A percentile compares a stretch with the other conserved stretches of the same genome.
phyloP scores from a whole-genome alignment of 2,113 vertebrate species.

The Shinisaurus crocodilurus region DNA sequence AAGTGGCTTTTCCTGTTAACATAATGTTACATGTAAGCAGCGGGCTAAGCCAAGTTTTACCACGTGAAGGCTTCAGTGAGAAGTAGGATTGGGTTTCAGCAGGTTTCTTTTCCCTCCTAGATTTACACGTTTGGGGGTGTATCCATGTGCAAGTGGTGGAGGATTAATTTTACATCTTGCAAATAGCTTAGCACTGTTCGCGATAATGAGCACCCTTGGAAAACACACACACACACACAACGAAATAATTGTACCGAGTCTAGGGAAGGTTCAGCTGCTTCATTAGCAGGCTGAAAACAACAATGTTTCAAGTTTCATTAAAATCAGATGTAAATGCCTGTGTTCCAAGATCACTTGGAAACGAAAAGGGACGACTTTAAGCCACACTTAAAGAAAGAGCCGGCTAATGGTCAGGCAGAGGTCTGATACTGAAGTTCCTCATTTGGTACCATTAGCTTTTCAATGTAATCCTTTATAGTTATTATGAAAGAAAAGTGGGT shows the following conservation, averaged over 20 bases:
- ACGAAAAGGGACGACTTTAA: conserved; percentile 78
- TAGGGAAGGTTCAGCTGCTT: conserved; percentile 78
- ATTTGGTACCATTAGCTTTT: not conserved
- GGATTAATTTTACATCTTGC: conserved; percentile 64
- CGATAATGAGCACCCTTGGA: conserved; percentile 73
- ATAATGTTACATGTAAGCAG: conserved; percentile 65
- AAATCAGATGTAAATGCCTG: conserved; percentile 82
- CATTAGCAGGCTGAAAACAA: conserved; percentile 79
- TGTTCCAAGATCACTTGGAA: conserved; percentile 80
- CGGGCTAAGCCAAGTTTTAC: conserved; percentile 44
- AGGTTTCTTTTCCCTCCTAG: conserved; percentile 21
- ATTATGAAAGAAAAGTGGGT: rapidly evolving
- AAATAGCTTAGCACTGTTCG: conserved; percentile 66
- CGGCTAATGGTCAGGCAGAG: conserved; percentile 57
- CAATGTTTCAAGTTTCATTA: conserved; percentile 79
- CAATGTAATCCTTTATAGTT: not conserved
- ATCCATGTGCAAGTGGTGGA: conserved; percentile 31
- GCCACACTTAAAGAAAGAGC: conserved; percentile 66
- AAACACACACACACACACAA: conserved; percentile 48
- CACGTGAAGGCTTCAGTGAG: conserved; percentile 37
- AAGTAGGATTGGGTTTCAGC: conserved; percentile 38
- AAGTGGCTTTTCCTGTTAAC: conserved; percentile 76
- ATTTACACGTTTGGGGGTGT: conserved; percentile 48
- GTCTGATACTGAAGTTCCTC: conserved; percentile 34
- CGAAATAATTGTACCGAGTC: conserved; percentile 53